Percentiles rank a stretch among this genome's conserved stretches.
phyloP scores from a whole-genome alignment of 2,113 vertebrate species.

The Anser brachyrhynchus region DNA sequence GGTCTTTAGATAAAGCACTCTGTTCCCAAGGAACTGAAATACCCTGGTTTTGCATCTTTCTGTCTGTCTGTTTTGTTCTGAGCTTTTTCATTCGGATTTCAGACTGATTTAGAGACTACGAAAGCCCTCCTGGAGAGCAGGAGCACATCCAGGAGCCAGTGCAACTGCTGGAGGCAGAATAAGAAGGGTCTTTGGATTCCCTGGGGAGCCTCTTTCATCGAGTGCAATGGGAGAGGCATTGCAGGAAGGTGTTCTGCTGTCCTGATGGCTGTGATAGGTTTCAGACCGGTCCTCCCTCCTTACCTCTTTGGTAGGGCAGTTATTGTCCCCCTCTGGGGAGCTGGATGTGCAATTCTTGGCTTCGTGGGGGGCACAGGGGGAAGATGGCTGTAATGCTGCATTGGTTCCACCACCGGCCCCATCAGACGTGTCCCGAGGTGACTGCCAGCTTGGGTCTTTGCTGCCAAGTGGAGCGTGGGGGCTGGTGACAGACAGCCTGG shows the following conservation, averaged over 20 bases:
- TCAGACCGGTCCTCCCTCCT: fast-evolving
- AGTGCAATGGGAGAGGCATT: neutral
- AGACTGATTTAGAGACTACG: neutral
- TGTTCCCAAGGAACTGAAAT: neutral
- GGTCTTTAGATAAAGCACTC: neutral
- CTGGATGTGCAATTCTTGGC: fast-evolving
- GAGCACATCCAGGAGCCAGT: neutral
- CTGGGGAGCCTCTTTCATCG: neutral
- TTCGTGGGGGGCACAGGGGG: neutral
- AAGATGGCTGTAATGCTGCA: fast-evolving
- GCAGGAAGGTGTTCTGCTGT: neutral
- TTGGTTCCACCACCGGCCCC: fast-evolving
- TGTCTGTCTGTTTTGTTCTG: neutral
- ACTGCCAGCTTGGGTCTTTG: neutral
- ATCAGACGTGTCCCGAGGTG: neutral
- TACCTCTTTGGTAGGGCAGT: neutral
- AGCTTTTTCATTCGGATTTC: neutral
- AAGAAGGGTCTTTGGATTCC: neutral
- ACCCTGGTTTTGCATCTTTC: neutral
- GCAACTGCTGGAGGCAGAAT: neutral
- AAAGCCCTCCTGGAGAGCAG: neutral
- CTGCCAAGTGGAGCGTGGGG: neutral
- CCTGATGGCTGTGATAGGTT: neutral
- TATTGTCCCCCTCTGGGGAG: neutral
- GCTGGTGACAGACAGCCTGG: neutral